These are phyloP conservation scores for Ia io DNA, from an alignment of 2,113 vertebrate species.

Conservation along the genomic window DNA sequence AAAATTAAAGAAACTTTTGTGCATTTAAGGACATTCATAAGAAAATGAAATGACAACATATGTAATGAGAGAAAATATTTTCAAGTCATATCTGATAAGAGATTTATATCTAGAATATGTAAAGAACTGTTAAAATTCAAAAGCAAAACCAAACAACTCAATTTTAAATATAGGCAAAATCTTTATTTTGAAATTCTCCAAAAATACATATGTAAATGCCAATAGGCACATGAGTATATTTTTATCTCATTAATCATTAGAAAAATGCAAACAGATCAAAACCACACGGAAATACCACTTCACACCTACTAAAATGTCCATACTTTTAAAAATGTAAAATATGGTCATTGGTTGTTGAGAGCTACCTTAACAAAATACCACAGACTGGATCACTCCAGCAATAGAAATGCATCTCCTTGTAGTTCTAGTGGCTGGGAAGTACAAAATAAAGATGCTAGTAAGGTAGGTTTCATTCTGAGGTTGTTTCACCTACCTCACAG, in stretches of 20 bases:
- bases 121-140: neutral
- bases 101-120: neutral
- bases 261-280: neutral
- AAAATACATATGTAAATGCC: neutral
- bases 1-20: neutral
- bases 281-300: neutral
- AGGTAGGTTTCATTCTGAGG: neutral
- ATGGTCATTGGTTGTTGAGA: neutral
- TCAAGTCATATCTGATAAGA: neutral
- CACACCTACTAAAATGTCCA: neutral
- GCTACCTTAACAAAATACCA: neutral
- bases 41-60: neutral
- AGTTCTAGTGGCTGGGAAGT: neutral
- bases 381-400: neutral
- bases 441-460: neutral
- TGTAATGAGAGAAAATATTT: neutral
- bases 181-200: neutral
- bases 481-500: neutral
- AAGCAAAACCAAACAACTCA: neutral
- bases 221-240: neutral
- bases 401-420: neutral
- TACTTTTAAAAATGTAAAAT: neutral
- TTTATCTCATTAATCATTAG: neutral
- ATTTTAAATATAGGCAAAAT: neutral
- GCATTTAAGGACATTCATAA: neutral